These are phyloP conservation scores for Gasterosteus nipponicus DNA, from an alignment of 2,113 vertebrate species.

Conservation along the genomic window DNA sequence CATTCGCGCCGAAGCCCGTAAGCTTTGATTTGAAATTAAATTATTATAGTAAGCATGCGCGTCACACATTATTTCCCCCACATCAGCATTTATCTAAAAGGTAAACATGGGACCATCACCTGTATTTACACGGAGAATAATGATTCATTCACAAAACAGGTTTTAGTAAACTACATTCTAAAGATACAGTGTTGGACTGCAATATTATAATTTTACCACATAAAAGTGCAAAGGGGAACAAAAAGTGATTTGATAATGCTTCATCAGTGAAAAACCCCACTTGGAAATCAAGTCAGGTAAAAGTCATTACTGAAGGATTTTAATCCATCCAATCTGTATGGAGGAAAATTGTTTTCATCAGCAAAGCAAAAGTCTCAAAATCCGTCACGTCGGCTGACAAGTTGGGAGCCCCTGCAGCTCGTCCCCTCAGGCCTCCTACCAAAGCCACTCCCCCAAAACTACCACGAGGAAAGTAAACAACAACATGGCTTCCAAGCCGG, in stretches of 20 bases:
- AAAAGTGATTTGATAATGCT: background rate
- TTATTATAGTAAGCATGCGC: slow-evolving; percentile 43
- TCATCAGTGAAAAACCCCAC: background rate
- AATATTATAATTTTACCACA: background rate
- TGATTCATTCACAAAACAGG: slow-evolving; percentile 36
- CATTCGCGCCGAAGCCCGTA: slow-evolving; percentile 50
- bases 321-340: background rate
- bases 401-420: background rate
- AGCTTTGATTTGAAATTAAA: slow-evolving; percentile 53
- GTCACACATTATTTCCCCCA: slow-evolving; percentile 28
- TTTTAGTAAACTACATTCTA: background rate
- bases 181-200: background rate
- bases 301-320: background rate
- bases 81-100: slow-evolving; percentile 45
- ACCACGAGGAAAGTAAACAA: background rate
- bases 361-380: background rate
- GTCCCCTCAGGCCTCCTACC: background rate
- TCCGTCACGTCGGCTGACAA: background rate
- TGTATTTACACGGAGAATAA: slow-evolving; percentile 10
- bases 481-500: background rate
- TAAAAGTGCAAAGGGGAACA: background rate
- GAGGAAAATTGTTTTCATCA: background rate
- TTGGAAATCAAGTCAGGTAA: background rate
- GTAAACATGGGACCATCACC: slow-evolving; percentile 35
- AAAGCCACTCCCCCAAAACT: background rate